These are phyloP conservation scores for Synaphobranchus kaupii DNA, from an alignment of 2,797 vertebrate species.

Conservation along the genomic window DNA sequence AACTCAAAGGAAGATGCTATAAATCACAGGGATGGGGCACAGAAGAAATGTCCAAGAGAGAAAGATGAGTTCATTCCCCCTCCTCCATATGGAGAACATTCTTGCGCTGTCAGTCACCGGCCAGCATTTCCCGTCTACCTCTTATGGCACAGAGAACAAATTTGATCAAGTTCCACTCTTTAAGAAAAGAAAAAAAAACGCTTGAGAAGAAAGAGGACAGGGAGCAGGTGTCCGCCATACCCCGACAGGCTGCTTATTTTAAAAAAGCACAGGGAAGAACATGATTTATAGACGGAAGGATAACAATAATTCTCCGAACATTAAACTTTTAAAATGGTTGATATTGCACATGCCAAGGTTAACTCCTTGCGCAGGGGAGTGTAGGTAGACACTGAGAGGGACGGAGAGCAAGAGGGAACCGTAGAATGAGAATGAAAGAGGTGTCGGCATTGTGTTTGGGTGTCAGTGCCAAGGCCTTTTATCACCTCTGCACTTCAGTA, in stretches of 20 bases:
- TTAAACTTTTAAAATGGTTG: slow-evolving; percentile 39
- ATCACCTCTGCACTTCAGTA: background rate
- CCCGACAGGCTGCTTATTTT: slow-evolving; percentile 40
- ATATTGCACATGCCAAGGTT: slow-evolving; percentile 32
- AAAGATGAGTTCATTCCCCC: slow-evolving; percentile 8
- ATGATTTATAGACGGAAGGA: slow-evolving; percentile 34
- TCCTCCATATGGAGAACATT: slow-evolving; percentile 35
- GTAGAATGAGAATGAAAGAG: background rate
- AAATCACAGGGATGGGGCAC: slow-evolving; percentile 30
- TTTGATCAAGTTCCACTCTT: slow-evolving; percentile 20
- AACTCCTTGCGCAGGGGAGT: slow-evolving; percentile 20
- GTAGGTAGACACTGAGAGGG: slow-evolving; percentile 9
- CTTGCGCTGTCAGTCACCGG: slow-evolving; percentile 22
- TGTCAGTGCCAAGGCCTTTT: slow-evolving; percentile 6
- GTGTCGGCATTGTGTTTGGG: background rate
- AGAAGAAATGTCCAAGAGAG: slow-evolving; percentile 16
- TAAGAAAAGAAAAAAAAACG: slow-evolving; percentile 20
- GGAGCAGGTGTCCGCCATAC: slow-evolving; percentile 36
- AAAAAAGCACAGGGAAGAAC: slow-evolving; percentile 28
- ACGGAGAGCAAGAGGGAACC: background rate
- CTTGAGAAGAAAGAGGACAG: slow-evolving; percentile 18
- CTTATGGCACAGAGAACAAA: slow-evolving; percentile 28
- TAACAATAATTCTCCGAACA: slow-evolving; percentile 34
- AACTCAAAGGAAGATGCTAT: slow-evolving; percentile 23
- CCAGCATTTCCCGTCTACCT: slow-evolving; percentile 27